Percentiles rank a stretch among this genome's conserved stretches.
phyloP scores from a whole-genome alignment of 2,888 invertebrate species.

The Xestoiulus laeticollis region DNA sequence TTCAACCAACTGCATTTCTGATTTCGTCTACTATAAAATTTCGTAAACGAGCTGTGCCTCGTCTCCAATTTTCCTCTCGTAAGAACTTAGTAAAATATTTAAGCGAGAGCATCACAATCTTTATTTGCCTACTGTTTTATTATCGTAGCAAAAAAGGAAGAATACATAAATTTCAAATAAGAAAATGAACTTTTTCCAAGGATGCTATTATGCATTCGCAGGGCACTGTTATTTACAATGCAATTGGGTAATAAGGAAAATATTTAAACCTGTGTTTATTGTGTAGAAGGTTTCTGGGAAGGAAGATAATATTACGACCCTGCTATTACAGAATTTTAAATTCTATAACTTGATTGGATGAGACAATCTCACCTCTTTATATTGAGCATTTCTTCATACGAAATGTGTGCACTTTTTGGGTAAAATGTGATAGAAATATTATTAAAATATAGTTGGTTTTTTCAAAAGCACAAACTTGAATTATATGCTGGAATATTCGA shows the following conservation, averaged over 20 bases:
- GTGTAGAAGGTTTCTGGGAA: not conserved
- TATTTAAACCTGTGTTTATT: not conserved
- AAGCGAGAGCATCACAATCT: slow-evolving; percentile 5
- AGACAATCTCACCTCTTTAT: not conserved
- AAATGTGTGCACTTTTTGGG: not conserved
- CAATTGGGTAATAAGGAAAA: slow-evolving; percentile 8
- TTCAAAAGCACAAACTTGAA: too few species aligned
- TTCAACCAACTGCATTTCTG: slow-evolving; percentile 24
- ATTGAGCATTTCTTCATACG: not conserved
- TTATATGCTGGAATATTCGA: too few species aligned
- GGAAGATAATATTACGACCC: not conserved
- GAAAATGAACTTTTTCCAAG: slow-evolving; percentile 1
- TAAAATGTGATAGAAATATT: not conserved
- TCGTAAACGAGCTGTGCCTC: slow-evolving; percentile 43
- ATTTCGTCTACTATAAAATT: slow-evolving; percentile 16
- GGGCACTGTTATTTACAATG: not conserved
- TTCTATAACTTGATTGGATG: not conserved
- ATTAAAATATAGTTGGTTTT: too few species aligned
- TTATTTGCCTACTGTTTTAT: slow-evolving; percentile 35
- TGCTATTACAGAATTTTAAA: not conserved
- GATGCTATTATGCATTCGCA: not conserved
- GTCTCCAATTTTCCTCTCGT: slow-evolving; percentile 39
- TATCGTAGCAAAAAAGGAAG: slow-evolving; percentile 34
- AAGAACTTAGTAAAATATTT: slow-evolving; percentile 41
- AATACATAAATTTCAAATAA: slow-evolving; percentile 39